Conservation (phyloP, 1,140 invertebrate genomes). For the Bombus polaris region DNA sequence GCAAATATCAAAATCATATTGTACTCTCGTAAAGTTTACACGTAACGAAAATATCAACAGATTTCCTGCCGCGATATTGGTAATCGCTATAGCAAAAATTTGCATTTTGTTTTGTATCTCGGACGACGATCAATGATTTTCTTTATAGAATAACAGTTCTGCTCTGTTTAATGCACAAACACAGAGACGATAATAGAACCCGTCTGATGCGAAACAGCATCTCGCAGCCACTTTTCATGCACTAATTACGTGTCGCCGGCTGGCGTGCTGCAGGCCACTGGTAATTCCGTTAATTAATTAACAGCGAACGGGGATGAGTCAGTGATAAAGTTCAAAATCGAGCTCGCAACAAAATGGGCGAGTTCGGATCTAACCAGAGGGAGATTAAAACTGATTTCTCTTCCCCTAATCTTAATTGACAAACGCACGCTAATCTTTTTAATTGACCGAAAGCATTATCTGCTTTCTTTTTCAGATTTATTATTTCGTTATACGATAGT, state of each 20-base stretch:
- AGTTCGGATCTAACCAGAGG: not conserved
- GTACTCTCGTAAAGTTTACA: no score
- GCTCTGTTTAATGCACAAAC: not conserved
- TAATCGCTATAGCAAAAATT: no score
- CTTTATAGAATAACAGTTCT: not conserved
- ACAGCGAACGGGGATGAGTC: constrained; percentile 20
- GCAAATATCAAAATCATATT: no score
- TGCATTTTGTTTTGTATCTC: not conserved
- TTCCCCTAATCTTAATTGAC: constrained; percentile 48
- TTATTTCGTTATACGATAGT: no score
- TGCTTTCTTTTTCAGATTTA: not conserved
- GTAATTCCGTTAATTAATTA: constrained; percentile 48
- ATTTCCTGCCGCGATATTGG: not conserved
- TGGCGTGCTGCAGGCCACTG: not conserved
- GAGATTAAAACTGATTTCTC: not conserved
- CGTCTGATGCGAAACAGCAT: not conserved
- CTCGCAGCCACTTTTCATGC: not conserved
- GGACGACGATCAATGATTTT: not conserved
- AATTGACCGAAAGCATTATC: not conserved
- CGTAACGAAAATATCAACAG: not conserved
- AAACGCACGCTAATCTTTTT: not conserved
- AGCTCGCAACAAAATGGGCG: constrained; percentile 11
- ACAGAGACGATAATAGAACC: not conserved
- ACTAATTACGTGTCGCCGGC: constrained; percentile 2
- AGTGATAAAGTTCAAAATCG: constrained; percentile 11